phyloP scores from a whole-genome alignment of 2,888 invertebrate genomes.

The Chrysina gloriosa region DNA sequence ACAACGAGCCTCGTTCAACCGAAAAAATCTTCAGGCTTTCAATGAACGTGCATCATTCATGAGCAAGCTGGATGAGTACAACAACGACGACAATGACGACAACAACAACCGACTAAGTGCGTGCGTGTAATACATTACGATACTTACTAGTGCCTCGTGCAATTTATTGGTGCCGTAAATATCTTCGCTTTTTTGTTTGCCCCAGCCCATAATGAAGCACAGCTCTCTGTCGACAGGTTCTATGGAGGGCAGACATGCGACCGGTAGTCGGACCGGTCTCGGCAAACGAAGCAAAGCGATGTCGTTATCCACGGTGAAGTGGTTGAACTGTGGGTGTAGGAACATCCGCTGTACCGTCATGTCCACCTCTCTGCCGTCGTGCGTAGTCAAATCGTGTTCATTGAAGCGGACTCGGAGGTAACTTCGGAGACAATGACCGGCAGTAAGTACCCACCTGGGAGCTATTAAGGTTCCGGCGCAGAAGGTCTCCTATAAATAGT shows the following conservation, averaged over 20 bases:
- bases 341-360: slow-evolving; percentile 79
- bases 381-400: slow-evolving; percentile 83
- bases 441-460: slow-evolving; percentile 86
- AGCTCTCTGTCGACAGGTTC: slow-evolving; percentile 74
- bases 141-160: slow-evolving; percentile 83
- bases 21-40: neutral
- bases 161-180: slow-evolving; percentile 84
- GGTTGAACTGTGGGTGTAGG: slow-evolving; percentile 87
- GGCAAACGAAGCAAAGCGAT: slow-evolving; percentile 84
- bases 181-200: slow-evolving; percentile 82
- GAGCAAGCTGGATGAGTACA: neutral
- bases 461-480: slow-evolving; percentile 89
- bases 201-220: slow-evolving; percentile 95
- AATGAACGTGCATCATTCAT: slow-evolving; percentile 30
- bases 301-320: slow-evolving; percentile 91
- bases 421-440: slow-evolving; percentile 86
- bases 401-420: slow-evolving; percentile 84
- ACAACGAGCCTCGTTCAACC: neutral
- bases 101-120: neutral
- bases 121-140: slow-evolving; percentile 16
- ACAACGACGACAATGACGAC: no score
- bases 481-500: slow-evolving; percentile 78
- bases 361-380: slow-evolving; percentile 83
- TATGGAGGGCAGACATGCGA: slow-evolving; percentile 82
- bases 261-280: slow-evolving; percentile 57